phyloP scores from a whole-genome alignment of 2,113 vertebrate species.

The Oxygymnocypris stewartii region DNA sequence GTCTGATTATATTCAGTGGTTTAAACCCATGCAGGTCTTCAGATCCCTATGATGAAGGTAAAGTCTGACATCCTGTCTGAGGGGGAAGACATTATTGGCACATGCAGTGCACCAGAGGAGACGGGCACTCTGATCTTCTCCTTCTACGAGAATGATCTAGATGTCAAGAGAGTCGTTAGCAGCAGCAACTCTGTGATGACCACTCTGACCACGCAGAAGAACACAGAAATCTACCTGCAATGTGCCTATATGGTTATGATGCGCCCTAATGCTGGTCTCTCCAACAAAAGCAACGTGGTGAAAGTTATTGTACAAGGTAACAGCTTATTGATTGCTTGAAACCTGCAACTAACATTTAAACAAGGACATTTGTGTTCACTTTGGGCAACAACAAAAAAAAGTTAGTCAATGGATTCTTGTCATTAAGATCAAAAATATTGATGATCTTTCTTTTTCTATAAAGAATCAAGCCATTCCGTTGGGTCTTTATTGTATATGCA shows the following conservation, averaged over 20 bases:
- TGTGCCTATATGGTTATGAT: constrained; percentile 65
- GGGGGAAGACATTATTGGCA: constrained; percentile 59
- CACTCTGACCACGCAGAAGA: constrained; percentile 40
- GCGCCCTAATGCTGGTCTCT: constrained; percentile 38
- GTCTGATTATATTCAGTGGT: neutral
- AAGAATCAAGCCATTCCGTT: neutral
- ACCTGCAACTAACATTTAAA: neutral
- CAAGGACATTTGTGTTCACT: neutral
- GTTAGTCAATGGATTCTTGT: too few species aligned
- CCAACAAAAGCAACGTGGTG: constrained; percentile 63
- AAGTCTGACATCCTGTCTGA: constrained; percentile 46
- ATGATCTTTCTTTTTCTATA: too few species aligned
- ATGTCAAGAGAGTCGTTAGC: neutral
- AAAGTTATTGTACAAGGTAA: constrained; percentile 69
- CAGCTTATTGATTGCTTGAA: neutral
- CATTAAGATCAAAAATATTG: neutral
- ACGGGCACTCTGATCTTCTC: constrained; percentile 58
- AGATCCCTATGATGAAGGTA: constrained; percentile 64
- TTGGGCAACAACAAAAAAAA: too few species aligned
- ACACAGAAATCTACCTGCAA: constrained; percentile 57
- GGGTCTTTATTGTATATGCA: neutral
- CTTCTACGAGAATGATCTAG: constrained; percentile 53
- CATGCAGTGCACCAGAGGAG: constrained; percentile 70
- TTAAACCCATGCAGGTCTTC: constrained; percentile 64
- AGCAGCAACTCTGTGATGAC: constrained; percentile 40